phyloP scores from a whole-genome alignment of 1,140 invertebrate genomes.

The Panagrolaimus sp. region DNA sequence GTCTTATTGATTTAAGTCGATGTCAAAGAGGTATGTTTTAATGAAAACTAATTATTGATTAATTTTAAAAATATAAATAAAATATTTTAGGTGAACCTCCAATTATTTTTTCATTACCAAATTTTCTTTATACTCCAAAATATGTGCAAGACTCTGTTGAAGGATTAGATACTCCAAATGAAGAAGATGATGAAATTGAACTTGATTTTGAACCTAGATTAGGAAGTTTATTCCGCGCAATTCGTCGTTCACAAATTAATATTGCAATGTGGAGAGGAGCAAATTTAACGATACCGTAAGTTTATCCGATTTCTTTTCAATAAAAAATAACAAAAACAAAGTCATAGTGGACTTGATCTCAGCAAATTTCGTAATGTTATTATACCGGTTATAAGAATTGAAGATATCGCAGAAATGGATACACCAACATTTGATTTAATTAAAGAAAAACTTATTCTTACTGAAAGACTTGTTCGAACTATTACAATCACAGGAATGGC shows the following conservation, averaged over 20 bases:
- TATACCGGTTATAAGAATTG: slow-evolving; percentile 37
- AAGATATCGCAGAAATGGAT: slow-evolving; percentile 36
- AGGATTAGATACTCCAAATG: slow-evolving; percentile 34
- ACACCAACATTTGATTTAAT: slow-evolving; percentile 31
- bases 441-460: slow-evolving; percentile 33
- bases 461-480: not conserved
- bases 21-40: slow-evolving; percentile 47
- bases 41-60: not conserved
- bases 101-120: slow-evolving; percentile 52
- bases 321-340: not conserved
- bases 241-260: slow-evolving; percentile 44
- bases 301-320: not conserved
- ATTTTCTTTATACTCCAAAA: slow-evolving; percentile 50
- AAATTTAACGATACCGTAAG: slow-evolving; percentile 35
- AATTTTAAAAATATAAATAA: slow-evolving; percentile 10
- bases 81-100: slow-evolving; percentile 47
- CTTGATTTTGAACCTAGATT: slow-evolving; percentile 33
- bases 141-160: slow-evolving; percentile 39
- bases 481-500: slow-evolving; percentile 1
- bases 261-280: slow-evolving; percentile 35
- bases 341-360: slow-evolving; percentile 28
- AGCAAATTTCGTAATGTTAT: slow-evolving; percentile 33
- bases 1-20: slow-evolving; percentile 43
- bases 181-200: slow-evolving; percentile 54
- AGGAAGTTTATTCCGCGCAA: slow-evolving; percentile 28